Base-by-base conservation (phyloP, 2,888 invertebrate species). In the Tipula helvola region DNA sequence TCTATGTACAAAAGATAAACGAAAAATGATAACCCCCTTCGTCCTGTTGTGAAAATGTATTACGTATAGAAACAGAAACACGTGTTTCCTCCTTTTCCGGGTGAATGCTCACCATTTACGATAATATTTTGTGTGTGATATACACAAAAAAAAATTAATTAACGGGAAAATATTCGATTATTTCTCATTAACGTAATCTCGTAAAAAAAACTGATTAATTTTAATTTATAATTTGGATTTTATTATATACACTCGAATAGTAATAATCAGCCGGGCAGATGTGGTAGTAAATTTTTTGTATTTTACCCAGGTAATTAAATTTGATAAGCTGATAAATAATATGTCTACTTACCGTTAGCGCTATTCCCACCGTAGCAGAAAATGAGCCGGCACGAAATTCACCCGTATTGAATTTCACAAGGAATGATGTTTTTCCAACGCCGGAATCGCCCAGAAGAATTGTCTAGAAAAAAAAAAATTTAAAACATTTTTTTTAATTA, bases 381-480 rank as follows among this genome's bases (percentile, higher is more conserved):
- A 98, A 98, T 89, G 96, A 97, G 5, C 97, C 97, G 0, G 95
- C 94, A 90, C 97, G 96, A 91, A 98, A 98, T 92, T 95, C 96
- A 86, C 97, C 97, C 13, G 97, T 97, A 91, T 98, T 97, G 91
- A 97, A 98, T 92, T 97, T 97, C 42, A 98, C 97, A 88, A 98
- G 93, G 86, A 98, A 93, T 2, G 97, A 97, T 0, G 98, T 98
- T 92, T 98, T 98, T 5, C 98, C 98, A 16, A 98, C 97, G 5
- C 97, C 97, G 88, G 97, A 97, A 92, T 98, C 98, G 0, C 98
- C 98, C 44, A 98, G 93, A n/a, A 98, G 93, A 89, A 98, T 98
- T 87, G 97, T 97, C 97, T 71, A 28, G 5, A 71, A 71, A n/a
- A n/a, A n/a, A n/a, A 71, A 16, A 52, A 52, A 16, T 52, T 97